A percentile compares a stretch with the other conserved stretches of the same genome.
Conservation (phyloP, 2,888 invertebrate species). For the Andrena bucephala region DNA sequence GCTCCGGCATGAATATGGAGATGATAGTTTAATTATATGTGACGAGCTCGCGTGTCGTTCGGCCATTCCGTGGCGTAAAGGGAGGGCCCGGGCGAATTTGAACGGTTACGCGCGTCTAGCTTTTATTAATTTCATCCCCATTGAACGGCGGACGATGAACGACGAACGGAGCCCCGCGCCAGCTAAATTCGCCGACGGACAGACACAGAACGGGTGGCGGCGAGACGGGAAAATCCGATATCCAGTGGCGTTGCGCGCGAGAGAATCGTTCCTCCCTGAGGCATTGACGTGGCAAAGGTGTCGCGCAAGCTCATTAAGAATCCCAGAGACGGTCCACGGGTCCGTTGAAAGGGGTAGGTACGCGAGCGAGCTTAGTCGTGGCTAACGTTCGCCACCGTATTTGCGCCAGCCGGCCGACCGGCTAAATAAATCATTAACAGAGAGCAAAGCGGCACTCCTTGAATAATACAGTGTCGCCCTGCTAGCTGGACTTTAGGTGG, state of each 20-base stretch:
- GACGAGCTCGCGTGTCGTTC: constrained; percentile 58
- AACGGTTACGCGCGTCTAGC: constrained; percentile 27
- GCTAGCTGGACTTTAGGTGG: constrained; percentile 68
- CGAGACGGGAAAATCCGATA: constrained; percentile 29
- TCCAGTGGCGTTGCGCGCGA: not conserved
- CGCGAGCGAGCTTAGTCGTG: not conserved
- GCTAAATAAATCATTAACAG: constrained; percentile 78
- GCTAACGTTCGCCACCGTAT: constrained; percentile 23
- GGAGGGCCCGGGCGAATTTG: constrained; percentile 32
- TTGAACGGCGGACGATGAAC: constrained; percentile 25
- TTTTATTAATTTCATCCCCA: constrained; percentile 55
- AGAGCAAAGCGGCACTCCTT: constrained; percentile 64
- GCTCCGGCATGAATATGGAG: constrained; percentile 60
- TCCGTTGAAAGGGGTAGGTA: constrained; percentile 33
- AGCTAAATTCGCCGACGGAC: not conserved
- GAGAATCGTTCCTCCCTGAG: not conserved
- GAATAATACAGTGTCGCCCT: constrained; percentile 75
- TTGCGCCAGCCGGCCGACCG: constrained; percentile 15
- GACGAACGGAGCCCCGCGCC: not conserved
- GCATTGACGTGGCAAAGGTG: constrained; percentile 24
- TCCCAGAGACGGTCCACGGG: constrained; percentile 43
- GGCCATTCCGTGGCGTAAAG: constrained; percentile 34
- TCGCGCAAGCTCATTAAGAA: constrained; percentile 54
- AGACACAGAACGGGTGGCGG: not conserved
- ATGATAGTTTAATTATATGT: constrained; percentile 66